Base-by-base conservation (phyloP, 2,888 invertebrate species). In the Nomada fabriciana region DNA sequence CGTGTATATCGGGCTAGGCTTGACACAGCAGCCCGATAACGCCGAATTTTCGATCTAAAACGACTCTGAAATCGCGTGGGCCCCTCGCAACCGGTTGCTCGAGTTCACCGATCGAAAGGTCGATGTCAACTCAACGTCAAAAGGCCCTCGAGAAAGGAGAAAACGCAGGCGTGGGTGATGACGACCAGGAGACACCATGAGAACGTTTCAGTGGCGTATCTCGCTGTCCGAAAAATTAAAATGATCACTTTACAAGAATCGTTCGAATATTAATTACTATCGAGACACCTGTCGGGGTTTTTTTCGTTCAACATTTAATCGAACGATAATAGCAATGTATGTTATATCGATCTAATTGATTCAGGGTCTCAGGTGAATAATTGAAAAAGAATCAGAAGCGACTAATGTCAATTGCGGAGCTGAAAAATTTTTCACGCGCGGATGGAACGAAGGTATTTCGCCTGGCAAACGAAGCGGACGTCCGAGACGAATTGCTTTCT, bases 191-290 rank as follows among this genome's bases (percentile, higher is more conserved):
- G 76, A 74, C 61, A 42, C 59, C 59, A 73, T 68, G 73, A 73
- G 61, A 15, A 50, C 75, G 73, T 74, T 63, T 53, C 84, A 82
- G 84, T 82, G 71, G 67, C 82, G 86, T 86, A 84, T 25, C 43
- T n/a, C 11, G 36, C 43, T 25, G 20, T 18, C 10, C 20, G 11
- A 36, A 50, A 50, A 60, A 71, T 36, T 23, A 11, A 23, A 11
- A 23, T 10, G 2, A 57, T 3, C 13, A 10, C 10, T 23, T 23
- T 11, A 13, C 15, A 15, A 36, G 36, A 36, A 47, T 47, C 47
- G 47, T 47, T 47, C 47, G 47, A 13, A 47, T 47, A 47, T 15
- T 36, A 36, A 36, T 36, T 36, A 36, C 36, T 36, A 7, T 36
- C 36, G 36, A 7, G 29, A 36, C 36, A 36, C 36, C 36, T 36